Base-by-base conservation (phyloP, 2,797 vertebrate species). In the Lates japonicus region DNA sequence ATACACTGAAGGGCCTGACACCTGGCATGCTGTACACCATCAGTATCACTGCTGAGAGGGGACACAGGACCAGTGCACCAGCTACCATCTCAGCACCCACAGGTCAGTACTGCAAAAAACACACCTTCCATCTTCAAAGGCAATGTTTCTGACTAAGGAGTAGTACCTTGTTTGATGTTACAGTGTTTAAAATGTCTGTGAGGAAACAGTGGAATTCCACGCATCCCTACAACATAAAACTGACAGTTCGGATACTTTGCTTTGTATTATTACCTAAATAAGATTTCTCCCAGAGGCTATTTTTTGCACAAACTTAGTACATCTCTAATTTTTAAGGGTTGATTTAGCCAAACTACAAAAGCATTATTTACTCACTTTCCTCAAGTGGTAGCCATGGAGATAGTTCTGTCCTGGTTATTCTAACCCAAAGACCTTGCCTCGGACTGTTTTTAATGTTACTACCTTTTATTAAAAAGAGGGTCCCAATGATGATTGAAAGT, bases 11-110 rank as follows among this genome's bases (percentile, higher is more conserved):
- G 60, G 93, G 89, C 17, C 87, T 99, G 66, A 95, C 91, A 0
- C 95, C 98, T 0, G 97, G 97, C n/a, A 95, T 94, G 49, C 92
- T 97, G 39, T 99, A 99, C 83, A 95, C 91, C 79, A 79, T 99
- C 86, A 96, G 93, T 57, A 95, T 99, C 58, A 92, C 78, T 0
- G 96, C 96, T 0, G 97, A 98, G 92, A 97, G 98, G 75, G 97
- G 97, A 65, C 94, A 94, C 60, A 95, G 96, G 81, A 97, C 93
- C 81, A 99, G 98, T 75, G 93, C 87, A 11, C 95, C 97, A 0
- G 85, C 94, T 0, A 95, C 88, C 0, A 86, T 96, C 59, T 95
- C 95, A 52, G 96, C 95, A 1, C 93, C 95, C 8, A 99, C 98
- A 73, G 97, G 98, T 99, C 87, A 95, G 97, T 92, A 6, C 2